Conservation (phyloP, 2,888 invertebrate genomes). For the Escarpia spicata region DNA sequence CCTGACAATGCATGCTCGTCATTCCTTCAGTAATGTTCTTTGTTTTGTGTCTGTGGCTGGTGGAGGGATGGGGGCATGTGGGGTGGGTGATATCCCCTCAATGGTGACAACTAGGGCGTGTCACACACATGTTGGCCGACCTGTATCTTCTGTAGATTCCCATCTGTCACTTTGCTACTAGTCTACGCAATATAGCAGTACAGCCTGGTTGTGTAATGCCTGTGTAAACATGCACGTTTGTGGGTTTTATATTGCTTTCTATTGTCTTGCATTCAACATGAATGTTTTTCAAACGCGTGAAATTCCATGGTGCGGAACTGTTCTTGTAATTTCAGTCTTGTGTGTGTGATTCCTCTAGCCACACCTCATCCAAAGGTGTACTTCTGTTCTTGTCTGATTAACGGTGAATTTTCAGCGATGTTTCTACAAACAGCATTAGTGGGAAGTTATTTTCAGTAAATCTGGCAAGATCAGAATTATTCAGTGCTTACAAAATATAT, state of each 20-base stretch:
- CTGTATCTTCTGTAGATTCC: background rate
- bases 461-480: background rate
- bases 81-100: background rate
- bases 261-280: background rate
- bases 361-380: background rate
- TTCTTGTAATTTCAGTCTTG: background rate
- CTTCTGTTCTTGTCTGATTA: background rate
- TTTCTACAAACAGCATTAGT: no score
- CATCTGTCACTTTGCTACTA: conserved; percentile 6
- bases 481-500: background rate
- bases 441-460: no score
- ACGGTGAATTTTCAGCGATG: background rate
- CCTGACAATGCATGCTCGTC: background rate
- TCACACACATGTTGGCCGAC: background rate
- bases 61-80: background rate
- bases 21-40: background rate
- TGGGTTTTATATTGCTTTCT: background rate
- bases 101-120: background rate
- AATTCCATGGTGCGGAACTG: background rate
- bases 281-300: background rate
- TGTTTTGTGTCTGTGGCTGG: background rate
- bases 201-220: background rate
- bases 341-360: background rate
- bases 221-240: background rate
- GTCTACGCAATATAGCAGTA: background rate